A percentile compares a stretch with the other conserved stretches of the same genome.
Conservation (phyloP, 2,888 invertebrate genomes). For the Tanypteryx hageni region DNA sequence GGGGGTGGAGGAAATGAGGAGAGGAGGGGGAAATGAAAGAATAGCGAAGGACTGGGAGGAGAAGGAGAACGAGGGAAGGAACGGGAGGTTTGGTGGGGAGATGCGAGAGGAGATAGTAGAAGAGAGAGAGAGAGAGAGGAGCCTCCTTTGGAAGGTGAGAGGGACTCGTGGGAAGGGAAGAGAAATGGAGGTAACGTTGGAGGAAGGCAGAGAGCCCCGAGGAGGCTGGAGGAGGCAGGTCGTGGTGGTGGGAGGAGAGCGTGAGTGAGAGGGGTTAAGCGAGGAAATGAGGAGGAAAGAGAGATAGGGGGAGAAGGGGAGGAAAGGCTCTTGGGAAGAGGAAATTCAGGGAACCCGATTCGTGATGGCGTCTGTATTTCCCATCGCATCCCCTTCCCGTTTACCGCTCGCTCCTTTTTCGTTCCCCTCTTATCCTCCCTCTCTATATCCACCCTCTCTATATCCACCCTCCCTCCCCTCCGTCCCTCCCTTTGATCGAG, state of each 20-base stretch:
- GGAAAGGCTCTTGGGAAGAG: neutral
- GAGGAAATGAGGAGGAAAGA: neutral
- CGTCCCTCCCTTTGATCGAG: constrained; percentile 1
- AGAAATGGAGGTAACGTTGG: neutral
- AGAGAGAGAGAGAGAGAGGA: neutral
- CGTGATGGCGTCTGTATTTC: neutral
- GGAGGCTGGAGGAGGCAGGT: neutral
- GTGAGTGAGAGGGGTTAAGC: neutral
- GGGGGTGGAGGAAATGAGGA: neutral
- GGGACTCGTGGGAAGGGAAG: neutral
- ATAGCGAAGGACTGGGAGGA: neutral
- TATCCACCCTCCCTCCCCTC: neutral
- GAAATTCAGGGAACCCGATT: neutral
- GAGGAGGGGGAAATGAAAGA: neutral
- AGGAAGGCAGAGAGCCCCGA: neutral
- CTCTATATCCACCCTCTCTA: neutral
- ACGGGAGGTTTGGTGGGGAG: neutral
- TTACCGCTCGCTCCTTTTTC: neutral
- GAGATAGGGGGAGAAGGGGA: no score
- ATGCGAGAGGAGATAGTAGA: neutral
- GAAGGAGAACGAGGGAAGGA: neutral
- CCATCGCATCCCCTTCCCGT: neutral
- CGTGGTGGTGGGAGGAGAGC: neutral
- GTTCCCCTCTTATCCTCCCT: neutral
- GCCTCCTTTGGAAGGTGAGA: neutral